Conservation (phyloP, 2,113 vertebrate genomes). For the Triplophysa siluroides region DNA sequence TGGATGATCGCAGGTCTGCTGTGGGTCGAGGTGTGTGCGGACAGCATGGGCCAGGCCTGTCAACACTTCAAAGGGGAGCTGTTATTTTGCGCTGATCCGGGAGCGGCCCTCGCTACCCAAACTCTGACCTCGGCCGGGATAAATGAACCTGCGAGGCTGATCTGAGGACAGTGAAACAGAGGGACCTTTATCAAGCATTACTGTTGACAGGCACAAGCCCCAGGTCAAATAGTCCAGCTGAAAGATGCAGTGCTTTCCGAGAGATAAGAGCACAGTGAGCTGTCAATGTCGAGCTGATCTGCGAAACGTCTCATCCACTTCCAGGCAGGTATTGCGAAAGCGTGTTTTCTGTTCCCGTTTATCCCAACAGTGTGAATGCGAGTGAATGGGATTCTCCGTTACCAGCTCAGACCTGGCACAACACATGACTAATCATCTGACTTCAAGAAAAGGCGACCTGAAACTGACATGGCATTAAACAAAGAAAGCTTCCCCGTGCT, state of each 20-base stretch:
- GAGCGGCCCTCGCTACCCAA: conserved; percentile 27
- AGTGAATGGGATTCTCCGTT: background rate
- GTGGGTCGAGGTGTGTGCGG: conserved; percentile 41
- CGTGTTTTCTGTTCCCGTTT: background rate
- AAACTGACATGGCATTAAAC: conserved; percentile 21
- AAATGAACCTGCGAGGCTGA: conserved; percentile 18
- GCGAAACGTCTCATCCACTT: conserved; percentile 30
- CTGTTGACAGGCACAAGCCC: conserved; percentile 42
- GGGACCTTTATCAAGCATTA: conserved; percentile 38
- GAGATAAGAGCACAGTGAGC: conserved; percentile 42
- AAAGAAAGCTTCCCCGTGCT: background rate
- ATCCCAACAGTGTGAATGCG: background rate
- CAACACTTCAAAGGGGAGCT: conserved; percentile 34
- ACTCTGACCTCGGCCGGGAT: conserved; percentile 27
- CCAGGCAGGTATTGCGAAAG: conserved; percentile 13
- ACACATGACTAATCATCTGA: conserved; percentile 34
- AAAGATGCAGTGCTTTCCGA: conserved; percentile 23
- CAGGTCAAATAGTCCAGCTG: conserved; percentile 42
- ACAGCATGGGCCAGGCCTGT: conserved; percentile 37
- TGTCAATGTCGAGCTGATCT: conserved; percentile 14
- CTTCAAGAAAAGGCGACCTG: conserved; percentile 18
- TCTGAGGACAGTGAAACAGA: conserved; percentile 16
- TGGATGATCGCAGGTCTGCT: conserved; percentile 54
- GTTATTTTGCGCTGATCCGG: conserved; percentile 26
- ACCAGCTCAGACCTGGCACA: background rate